Conservation (phyloP, 2,888 invertebrate genomes). For the Petrolisthes manimaculis region DNA sequence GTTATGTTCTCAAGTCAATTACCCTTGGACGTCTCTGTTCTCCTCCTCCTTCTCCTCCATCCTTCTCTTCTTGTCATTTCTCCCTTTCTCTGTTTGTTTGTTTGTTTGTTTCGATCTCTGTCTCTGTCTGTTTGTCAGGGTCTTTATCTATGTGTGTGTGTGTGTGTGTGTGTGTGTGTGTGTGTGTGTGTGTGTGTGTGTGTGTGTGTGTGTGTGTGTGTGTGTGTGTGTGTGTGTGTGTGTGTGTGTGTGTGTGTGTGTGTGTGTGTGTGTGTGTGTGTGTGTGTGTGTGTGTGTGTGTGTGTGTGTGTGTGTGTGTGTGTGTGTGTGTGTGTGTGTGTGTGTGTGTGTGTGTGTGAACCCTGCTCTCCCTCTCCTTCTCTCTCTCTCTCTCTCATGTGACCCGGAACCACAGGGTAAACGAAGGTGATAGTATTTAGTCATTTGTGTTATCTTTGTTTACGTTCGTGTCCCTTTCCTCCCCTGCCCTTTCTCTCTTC, state of each 20-base stretch:
- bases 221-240: conserved; percentile 21
- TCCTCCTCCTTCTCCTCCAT: background rate
- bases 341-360: conserved; percentile 10
- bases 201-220: conserved; percentile 23
- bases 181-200: conserved; percentile 21
- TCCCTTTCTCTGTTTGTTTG: background rate
- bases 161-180: conserved; percentile 34
- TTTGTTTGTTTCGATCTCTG: background rate
- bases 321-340: conserved; percentile 21
- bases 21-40: too few relatives aligned
- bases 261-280: conserved; percentile 34
- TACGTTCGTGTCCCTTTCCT: background rate
- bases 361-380: background rate
- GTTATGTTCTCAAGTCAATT: too few relatives aligned
- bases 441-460: too few relatives aligned
- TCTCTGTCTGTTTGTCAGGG: background rate
- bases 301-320: conserved; percentile 23
- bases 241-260: conserved; percentile 9
- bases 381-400: background rate
- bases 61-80: background rate
- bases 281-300: conserved; percentile 21
- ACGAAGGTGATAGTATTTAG: too few relatives aligned
- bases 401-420: too few relatives aligned
- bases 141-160: conserved; percentile 18
- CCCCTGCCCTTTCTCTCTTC: background rate